Conservation (phyloP, 2,113 vertebrate genomes). For the Isichthys henryi region DNA sequence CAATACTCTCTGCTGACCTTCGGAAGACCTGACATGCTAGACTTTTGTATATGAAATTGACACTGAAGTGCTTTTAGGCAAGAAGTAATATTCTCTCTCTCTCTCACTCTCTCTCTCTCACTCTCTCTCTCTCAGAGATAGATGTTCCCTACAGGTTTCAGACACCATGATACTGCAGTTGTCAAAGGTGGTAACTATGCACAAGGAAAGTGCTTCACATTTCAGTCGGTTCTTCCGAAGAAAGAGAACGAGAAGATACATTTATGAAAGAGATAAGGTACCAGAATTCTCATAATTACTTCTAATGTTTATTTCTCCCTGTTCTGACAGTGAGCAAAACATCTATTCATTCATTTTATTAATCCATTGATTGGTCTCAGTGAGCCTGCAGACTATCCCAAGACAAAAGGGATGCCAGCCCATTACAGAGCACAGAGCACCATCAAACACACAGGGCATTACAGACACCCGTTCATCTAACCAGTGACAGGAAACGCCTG, state of each 20-base stretch:
- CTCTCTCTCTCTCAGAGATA: background rate
- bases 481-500: background rate
- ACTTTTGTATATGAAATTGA: background rate
- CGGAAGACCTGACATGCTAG: background rate
- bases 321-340: background rate
- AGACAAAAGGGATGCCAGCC: background rate
- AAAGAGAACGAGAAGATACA: background rate
- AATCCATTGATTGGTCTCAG: background rate
- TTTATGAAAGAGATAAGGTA: background rate
- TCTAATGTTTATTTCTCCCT: background rate
- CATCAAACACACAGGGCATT: background rate
- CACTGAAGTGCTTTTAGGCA: background rate
- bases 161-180: background rate
- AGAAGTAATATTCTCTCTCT: background rate
- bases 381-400: background rate
- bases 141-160: background rate
- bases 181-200: background rate
- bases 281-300: background rate
- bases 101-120: background rate
- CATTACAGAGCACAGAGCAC: background rate
- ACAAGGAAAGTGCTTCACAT: background rate
- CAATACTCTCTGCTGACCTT: background rate
- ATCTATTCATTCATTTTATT: background rate
- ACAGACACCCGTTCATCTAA: background rate
- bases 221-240: background rate